Conservation (phyloP, 2,888 invertebrate genomes). For the Gastracanthus pulcherrimus region DNA sequence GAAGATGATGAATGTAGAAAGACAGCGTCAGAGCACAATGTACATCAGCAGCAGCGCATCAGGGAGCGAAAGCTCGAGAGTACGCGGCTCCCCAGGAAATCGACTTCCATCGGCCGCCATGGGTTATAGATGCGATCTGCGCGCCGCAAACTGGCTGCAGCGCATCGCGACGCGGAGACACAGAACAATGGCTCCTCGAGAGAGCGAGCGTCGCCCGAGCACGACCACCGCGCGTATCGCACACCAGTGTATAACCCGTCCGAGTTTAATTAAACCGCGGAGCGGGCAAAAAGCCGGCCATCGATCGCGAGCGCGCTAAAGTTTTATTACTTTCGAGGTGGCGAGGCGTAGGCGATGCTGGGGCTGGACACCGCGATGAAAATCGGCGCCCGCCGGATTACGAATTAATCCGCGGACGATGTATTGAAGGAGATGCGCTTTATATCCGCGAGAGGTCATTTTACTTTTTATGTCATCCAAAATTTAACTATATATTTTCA, state of each 20-base stretch:
- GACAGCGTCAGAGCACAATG: too few relatives aligned
- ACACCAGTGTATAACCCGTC: background rate
- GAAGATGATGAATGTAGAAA: too few relatives aligned
- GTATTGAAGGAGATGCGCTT: background rate
- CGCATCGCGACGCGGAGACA: background rate
- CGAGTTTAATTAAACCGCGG: slow-evolving; percentile 70
- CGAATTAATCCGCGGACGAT: background rate
- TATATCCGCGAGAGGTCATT: too few relatives aligned
- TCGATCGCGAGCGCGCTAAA: slow-evolving; percentile 16
- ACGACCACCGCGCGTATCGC: background rate
- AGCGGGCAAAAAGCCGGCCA: slow-evolving; percentile 30
- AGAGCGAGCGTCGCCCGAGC: background rate
- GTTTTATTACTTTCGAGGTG: slow-evolving; percentile 31
- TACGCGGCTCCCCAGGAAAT: background rate
- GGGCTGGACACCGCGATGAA: background rate
- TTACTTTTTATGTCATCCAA: too few relatives aligned
- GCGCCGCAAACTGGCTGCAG: background rate
- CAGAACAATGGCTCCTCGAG: background rate
- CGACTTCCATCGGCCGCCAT: background rate
- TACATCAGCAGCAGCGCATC: too few relatives aligned
- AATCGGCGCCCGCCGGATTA: slow-evolving; percentile 10
- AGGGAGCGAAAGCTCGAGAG: background rate
- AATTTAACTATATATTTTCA: too few relatives aligned
- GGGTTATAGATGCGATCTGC: background rate
- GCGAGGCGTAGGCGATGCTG: background rate